phyloP scores from a whole-genome alignment of 2,888 invertebrate species.

The Gisinianus flammeolus region DNA sequence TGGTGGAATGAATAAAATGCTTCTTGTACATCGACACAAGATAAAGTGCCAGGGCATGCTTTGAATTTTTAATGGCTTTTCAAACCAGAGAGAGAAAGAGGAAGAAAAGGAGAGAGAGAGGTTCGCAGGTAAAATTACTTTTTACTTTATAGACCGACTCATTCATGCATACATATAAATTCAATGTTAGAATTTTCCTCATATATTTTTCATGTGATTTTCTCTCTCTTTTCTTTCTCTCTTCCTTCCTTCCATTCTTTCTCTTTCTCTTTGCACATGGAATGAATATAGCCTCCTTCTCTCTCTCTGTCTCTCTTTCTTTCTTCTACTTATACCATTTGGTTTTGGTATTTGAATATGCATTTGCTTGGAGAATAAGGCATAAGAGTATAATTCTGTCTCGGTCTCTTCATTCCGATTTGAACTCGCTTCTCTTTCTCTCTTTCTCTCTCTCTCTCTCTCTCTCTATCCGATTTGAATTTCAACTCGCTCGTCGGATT shows the following conservation, averaged over 20 bases:
- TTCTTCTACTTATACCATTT: too few species aligned
- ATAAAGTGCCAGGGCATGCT: constrained; percentile 16
- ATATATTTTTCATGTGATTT: not conserved
- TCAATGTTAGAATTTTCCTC: not conserved
- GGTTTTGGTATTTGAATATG: too few species aligned
- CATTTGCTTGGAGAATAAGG: too few species aligned
- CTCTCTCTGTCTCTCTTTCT: too few species aligned
- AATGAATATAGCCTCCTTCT: too few species aligned
- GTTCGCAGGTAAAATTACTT: not conserved
- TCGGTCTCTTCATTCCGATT: not conserved
- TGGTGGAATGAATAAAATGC: constrained; percentile 9
- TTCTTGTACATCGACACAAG: constrained; percentile 13
- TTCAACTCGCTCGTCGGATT: too few species aligned
- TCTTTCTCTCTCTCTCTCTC: not conserved
- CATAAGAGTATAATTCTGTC: too few species aligned
- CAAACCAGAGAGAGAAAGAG: not conserved
- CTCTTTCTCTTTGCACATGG: not conserved
- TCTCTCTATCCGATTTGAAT: not conserved
- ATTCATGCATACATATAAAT: not conserved
- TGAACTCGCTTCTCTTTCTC: not conserved
- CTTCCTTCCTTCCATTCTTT: not conserved
- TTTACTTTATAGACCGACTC: not conserved
- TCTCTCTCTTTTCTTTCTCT: not conserved
- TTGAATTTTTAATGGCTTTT: constrained; percentile 21
- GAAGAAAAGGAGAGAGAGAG: not conserved